A percentile compares a stretch with the other conserved stretches of the same genome.
Conservation (phyloP, 37 sponge, comb jelly and placozoan genomes). For the Haliclona indistincta region DNA sequence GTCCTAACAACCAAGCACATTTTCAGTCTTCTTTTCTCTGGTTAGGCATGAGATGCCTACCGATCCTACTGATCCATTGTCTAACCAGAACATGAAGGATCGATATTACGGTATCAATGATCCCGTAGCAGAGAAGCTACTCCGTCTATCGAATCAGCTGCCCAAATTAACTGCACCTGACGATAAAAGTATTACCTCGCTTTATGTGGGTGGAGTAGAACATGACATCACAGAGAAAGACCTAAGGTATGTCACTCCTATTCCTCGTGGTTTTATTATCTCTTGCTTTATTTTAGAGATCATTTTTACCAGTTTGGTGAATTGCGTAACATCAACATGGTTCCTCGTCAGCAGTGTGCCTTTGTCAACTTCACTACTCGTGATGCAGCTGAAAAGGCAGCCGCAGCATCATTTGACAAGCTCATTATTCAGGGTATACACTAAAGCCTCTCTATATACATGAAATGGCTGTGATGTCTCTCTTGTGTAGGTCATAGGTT, state of each 20-base stretch:
- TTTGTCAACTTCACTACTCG: slow-evolving; percentile 86
- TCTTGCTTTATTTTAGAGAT: slow-evolving; percentile 40
- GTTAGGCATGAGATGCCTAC: slow-evolving; percentile 97
- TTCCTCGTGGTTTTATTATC: background rate
- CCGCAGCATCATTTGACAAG: slow-evolving; percentile 79
- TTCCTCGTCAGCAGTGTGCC: slow-evolving; percentile 87
- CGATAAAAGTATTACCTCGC: slow-evolving; percentile 83
- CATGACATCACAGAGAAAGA: slow-evolving; percentile 79
- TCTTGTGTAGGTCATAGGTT: slow-evolving; percentile 55
- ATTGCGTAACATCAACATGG: slow-evolving; percentile 69
- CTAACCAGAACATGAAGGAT: slow-evolving; percentile 95
- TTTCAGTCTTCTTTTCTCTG: background rate
- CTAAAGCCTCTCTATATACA: too few species aligned
- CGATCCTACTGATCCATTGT: slow-evolving; percentile 94
- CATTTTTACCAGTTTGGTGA: slow-evolving; percentile 96
- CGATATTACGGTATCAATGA: slow-evolving; percentile 95
- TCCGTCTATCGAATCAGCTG: slow-evolving; percentile 60
- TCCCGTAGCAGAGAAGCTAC: slow-evolving; percentile 96
- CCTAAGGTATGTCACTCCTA: slow-evolving; percentile 54
- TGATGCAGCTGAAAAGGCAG: slow-evolving; percentile 87
- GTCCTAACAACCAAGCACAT: background rate
- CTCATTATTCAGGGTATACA: slow-evolving; percentile 79
- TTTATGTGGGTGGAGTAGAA: slow-evolving; percentile 92
- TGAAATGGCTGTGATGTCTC: background rate
- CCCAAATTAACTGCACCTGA: slow-evolving; percentile 80